phyloP scores from a whole-genome alignment of 2,113 vertebrate species.

The Heptranchias perlo region DNA sequence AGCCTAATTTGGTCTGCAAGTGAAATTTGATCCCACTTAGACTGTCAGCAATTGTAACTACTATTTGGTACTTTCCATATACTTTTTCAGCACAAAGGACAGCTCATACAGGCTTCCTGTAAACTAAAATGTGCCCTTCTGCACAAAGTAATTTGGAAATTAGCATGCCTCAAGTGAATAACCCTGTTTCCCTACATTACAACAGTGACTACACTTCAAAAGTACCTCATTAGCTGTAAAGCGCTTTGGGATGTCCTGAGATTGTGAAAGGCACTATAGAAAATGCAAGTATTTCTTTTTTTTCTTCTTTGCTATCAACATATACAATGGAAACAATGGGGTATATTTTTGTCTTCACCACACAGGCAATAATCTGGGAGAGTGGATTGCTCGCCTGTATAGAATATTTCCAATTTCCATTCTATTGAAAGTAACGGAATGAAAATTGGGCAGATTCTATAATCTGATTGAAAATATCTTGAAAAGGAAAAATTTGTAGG shows the following conservation, averaged over 20 bases:
- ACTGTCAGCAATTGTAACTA: not conserved
- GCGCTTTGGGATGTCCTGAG: not conserved
- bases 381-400: not conserved
- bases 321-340: not conserved
- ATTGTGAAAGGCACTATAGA: not conserved
- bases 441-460: not conserved
- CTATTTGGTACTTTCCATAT: not conserved
- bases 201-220: not conserved
- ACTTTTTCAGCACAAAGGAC: slow-evolving; percentile 9
- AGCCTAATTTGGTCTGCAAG: not conserved
- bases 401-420: not conserved
- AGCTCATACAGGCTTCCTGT: not conserved
- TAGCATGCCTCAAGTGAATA: not conserved
- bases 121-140: not conserved
- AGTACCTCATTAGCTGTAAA: not conserved
- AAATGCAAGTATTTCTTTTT: not conserved
- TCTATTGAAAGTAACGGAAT: not conserved
- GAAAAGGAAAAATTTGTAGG: too few relatives aligned
- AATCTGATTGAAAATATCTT: too few relatives aligned
- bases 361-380: not conserved
- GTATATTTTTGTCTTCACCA: not conserved
- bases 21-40: not conserved
- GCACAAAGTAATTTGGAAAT: not conserved
- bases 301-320: not conserved
- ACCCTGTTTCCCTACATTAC: not conserved